phyloP scores from a whole-genome alignment of 2,113 vertebrate species.

The Callipepla californica region DNA sequence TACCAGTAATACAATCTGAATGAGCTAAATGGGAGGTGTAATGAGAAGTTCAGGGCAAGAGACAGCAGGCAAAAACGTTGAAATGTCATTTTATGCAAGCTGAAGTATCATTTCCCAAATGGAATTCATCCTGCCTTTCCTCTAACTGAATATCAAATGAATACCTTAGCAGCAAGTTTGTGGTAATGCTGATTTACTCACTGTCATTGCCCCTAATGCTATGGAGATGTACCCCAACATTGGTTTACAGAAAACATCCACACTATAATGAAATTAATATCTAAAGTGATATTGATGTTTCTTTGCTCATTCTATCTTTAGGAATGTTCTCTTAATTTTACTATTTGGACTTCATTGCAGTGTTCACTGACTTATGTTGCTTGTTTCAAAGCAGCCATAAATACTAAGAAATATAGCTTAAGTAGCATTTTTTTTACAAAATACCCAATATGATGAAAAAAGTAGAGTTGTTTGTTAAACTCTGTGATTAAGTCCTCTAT shows the following conservation, averaged over 20 bases:
- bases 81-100: background rate
- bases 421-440: background rate
- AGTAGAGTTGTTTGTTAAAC: background rate
- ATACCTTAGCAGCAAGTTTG: background rate
- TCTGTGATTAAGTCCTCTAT: background rate
- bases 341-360: background rate
- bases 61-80: constrained; percentile 31
- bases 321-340: background rate
- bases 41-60: constrained; percentile 47
- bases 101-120: constrained; percentile 11
- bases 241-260: background rate
- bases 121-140: background rate
- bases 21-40: constrained; percentile 55
- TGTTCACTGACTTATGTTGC: background rate
- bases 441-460: background rate
- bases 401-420: background rate
- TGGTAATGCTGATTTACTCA: background rate
- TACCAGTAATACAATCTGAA: constrained; percentile 68
- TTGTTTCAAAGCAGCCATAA: background rate
- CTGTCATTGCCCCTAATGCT: background rate
- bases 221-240: background rate
- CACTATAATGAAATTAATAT: background rate
- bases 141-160: background rate
- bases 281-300: background rate
- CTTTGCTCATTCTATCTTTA: background rate